Evolutionary conservation across 2,888 invertebrate genomes (phyloP).

Genomic region (Lycocerus yunnanus): DNA sequence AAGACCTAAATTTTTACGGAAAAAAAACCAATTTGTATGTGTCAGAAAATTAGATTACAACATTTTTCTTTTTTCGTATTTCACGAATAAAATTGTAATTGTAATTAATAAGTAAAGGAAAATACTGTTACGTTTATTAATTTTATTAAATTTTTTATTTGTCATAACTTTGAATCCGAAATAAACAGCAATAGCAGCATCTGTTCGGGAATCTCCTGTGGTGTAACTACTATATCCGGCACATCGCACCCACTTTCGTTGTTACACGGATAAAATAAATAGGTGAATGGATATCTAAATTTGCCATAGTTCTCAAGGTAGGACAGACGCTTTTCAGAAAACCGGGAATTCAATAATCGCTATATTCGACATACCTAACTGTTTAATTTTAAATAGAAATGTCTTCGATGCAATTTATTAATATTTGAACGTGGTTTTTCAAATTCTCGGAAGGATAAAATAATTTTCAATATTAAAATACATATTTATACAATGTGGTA

Average conservation of each 20-base stretch:
- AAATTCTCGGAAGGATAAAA: neutral
- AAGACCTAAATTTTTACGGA: neutral
- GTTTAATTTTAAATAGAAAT: neutral
- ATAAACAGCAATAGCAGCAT: neutral
- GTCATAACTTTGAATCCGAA: neutral
- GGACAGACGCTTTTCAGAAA: neutral
- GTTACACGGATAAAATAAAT: neutral
- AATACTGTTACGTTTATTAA: neutral
- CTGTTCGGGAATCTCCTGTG: neutral
- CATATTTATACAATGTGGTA: neutral
- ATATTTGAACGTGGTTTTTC: neutral
- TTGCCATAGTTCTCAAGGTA: neutral
- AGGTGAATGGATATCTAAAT: neutral
- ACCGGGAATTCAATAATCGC: neutral
- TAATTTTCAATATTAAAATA: neutral
- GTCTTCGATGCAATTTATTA: neutral
- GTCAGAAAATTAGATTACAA: neutral
- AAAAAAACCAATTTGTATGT: neutral
- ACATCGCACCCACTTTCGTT: neutral
- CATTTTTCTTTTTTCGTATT: neutral
- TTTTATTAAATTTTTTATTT: neutral
- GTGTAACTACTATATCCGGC: neutral
- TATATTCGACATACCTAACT: neutral
- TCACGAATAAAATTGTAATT: neutral
- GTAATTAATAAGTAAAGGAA: too few relatives aligned